Evolutionary conservation across 1,140 invertebrate species (phyloP).

Genomic region (Drosophila tsacasi): DNA sequence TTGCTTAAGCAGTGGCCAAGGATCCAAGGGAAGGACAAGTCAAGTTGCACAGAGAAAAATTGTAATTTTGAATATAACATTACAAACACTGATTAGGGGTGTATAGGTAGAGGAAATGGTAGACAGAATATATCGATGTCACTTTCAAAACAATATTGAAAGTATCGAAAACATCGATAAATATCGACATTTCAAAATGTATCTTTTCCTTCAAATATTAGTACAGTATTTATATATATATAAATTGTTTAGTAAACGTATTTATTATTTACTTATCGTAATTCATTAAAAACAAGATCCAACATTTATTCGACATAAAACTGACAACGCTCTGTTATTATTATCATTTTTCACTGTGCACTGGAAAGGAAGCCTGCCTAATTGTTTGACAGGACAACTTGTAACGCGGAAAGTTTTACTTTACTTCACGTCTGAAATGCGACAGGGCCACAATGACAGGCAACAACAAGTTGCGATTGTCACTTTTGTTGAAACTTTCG

Average conservation of each 20-base stretch:
- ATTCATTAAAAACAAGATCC: background rate
- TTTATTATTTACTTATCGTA: too few species aligned
- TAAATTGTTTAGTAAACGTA: background rate
- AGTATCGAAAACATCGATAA: background rate
- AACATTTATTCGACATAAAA: background rate
- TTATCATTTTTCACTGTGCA: constrained; percentile 9
- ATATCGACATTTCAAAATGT: too few species aligned
- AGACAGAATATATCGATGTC: background rate
- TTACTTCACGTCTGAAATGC: constrained; percentile 42
- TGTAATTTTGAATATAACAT: background rate
- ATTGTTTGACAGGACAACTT: constrained; percentile 71
- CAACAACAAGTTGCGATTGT: constrained; percentile 69
- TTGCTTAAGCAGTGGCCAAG: constrained; percentile 59
- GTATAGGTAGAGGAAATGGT: too few species aligned
- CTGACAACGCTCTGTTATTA: background rate
- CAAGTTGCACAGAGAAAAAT: constrained; percentile 12
- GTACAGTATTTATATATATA: background rate
- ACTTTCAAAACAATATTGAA: background rate
- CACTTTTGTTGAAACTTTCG: constrained; percentile 55
- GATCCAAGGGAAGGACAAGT: constrained; percentile 4
- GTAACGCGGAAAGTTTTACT: constrained; percentile 52
- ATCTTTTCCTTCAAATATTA: background rate
- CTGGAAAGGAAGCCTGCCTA: constrained; percentile 40
- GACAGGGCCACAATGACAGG: constrained; percentile 43
- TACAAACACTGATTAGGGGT: background rate